Conservation (phyloP, 2,888 invertebrate genomes). For the Dendrolimus houi region DNA sequence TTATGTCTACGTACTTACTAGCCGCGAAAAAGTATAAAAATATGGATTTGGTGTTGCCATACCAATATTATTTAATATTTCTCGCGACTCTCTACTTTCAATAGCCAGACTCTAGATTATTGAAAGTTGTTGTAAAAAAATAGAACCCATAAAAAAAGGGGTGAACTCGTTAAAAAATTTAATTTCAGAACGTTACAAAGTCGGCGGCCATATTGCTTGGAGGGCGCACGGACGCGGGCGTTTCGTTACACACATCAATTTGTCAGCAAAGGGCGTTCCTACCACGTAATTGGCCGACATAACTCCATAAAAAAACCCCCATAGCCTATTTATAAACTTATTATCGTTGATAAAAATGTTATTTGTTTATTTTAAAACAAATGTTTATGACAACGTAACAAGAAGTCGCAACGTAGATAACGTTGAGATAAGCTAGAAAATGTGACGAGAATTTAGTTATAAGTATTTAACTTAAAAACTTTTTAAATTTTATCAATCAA, state of each 20-base stretch:
- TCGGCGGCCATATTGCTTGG: conserved; percentile 7
- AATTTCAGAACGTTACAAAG: neutral
- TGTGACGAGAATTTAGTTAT: neutral
- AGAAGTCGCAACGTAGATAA: neutral
- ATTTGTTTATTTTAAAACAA: neutral
- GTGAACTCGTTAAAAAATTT: too few species aligned
- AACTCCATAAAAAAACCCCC: conserved; percentile 39
- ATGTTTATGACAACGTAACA: neutral
- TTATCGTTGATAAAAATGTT: conserved; percentile 12
- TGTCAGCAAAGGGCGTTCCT: conserved; percentile 60
- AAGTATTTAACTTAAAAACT: neutral
- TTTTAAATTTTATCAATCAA: neutral
- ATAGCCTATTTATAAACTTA: conserved; percentile 15
- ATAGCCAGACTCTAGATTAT: too few species aligned
- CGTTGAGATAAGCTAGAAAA: neutral
- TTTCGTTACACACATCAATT: conserved; percentile 39
- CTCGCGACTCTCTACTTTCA: too few species aligned
- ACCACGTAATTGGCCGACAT: conserved; percentile 54
- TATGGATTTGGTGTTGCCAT: too few species aligned
- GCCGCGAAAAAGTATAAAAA: too few species aligned
- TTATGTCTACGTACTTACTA: too few species aligned
- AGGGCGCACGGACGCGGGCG: conserved; percentile 24
- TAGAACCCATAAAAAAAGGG: too few species aligned
- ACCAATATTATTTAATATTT: too few species aligned
- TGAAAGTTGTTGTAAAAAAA: too few species aligned